phyloP scores from a whole-genome alignment of 2,797 vertebrate species.

The Garrulus glandarius region DNA sequence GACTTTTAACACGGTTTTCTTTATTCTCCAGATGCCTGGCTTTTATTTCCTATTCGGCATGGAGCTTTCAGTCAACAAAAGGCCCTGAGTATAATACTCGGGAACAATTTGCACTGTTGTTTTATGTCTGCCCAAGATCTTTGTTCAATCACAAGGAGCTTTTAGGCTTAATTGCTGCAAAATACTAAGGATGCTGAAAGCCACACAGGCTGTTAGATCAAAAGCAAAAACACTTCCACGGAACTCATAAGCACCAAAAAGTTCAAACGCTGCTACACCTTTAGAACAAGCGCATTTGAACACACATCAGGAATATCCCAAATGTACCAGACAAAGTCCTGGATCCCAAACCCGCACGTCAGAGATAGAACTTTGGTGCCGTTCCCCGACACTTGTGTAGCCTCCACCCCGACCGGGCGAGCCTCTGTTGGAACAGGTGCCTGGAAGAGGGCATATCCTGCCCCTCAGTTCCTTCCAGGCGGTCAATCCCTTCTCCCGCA shows the following conservation, averaged over 20 bases:
- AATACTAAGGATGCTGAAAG: not conserved
- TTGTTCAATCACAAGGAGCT: not conserved
- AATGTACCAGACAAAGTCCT: not conserved
- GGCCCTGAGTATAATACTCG: rapidly evolving
- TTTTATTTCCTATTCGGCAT: not conserved
- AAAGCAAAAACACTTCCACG: not conserved
- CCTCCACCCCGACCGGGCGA: not conserved
- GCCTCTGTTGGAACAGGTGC: not conserved
- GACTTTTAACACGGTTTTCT: not conserved
- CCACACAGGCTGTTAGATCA: not conserved
- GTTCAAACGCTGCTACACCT: not conserved
- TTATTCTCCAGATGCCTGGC: not conserved
- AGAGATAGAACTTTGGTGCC: not conserved
- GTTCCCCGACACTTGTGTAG: rapidly evolving
- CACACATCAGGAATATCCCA: not conserved
- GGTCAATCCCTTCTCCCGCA: not conserved
- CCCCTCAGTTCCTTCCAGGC: not conserved
- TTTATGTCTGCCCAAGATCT: not conserved
- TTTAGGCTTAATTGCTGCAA: not conserved
- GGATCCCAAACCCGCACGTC: not conserved
- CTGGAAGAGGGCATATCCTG: not conserved
- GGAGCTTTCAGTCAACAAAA: not conserved
- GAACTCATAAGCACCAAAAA: not conserved
- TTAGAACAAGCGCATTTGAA: not conserved
- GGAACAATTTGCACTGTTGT: not conserved